Conservation (phyloP, 2,888 invertebrate genomes). For the Ischnus inquisitorius region DNA sequence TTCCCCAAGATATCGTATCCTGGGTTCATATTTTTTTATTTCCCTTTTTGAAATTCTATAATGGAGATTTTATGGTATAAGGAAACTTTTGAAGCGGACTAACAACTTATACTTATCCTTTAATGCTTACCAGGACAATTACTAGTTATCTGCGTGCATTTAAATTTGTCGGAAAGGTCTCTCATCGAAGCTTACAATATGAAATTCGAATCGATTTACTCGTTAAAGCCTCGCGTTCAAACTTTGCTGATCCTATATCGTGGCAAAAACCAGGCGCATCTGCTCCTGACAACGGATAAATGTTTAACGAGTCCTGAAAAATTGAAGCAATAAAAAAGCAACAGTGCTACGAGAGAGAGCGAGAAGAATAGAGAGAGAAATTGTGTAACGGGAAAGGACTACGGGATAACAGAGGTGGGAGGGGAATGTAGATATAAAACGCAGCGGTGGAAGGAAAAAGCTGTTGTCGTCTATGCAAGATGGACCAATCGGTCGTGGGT, state of each 20-base stretch:
- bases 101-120: too few relatives aligned
- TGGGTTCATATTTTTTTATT: too few relatives aligned
- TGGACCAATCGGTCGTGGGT: conserved; percentile 66
- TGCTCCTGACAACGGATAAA: not conserved
- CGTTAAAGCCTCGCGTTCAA: too few relatives aligned
- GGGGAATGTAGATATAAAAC: not conserved
- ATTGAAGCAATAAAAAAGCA: conserved; percentile 1
- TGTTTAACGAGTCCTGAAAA: not conserved
- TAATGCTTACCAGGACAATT: too few relatives aligned
- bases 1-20: too few relatives aligned
- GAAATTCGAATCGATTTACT: too few relatives aligned
- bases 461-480: conserved; percentile 61
- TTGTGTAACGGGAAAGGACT: conserved; percentile 14
- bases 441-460: conserved; percentile 43
- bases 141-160: too few relatives aligned
- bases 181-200: too few relatives aligned
- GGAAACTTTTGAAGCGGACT: too few relatives aligned
- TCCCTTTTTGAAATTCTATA: too few relatives aligned
- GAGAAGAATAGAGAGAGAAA: conserved; percentile 16
- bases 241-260: not conserved
- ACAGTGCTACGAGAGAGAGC: not conserved
- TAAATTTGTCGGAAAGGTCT: too few relatives aligned
- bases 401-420: not conserved
- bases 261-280: not conserved
- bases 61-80: too few relatives aligned